Conservation (phyloP, 2,113 vertebrate genomes). For the Sceloporus tristichus region DNA sequence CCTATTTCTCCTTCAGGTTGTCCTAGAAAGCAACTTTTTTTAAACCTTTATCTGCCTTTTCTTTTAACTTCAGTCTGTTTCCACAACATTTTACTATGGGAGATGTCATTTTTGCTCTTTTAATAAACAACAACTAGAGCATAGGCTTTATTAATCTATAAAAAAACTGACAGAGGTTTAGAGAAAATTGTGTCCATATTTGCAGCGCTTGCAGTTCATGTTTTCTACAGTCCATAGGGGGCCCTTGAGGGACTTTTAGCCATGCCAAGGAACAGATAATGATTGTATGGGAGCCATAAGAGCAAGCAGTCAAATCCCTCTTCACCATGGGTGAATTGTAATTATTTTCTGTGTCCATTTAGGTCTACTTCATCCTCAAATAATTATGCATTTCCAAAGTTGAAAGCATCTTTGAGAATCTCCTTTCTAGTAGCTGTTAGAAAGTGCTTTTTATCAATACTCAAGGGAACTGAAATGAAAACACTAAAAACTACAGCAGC, state of each 20-base stretch:
- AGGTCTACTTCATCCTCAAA: conserved; percentile 35
- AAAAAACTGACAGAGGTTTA: conserved; percentile 11
- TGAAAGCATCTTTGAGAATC: conserved; percentile 54
- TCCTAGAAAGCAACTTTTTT: conserved; percentile 13
- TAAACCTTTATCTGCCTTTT: neutral
- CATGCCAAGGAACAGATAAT: conserved; percentile 29
- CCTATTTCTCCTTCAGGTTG: neutral
- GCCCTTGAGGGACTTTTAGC: conserved; percentile 9
- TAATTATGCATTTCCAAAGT: conserved; percentile 47
- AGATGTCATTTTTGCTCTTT: neutral
- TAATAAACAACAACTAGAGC: neutral
- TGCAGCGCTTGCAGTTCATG: neutral
- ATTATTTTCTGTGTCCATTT: conserved; percentile 45
- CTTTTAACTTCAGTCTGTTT: too few relatives aligned
- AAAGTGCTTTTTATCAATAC: conserved; percentile 34
- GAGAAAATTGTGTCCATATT: conserved; percentile 31
- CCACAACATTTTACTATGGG: neutral
- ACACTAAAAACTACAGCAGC: conserved; percentile 48
- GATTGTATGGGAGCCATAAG: conserved; percentile 32
- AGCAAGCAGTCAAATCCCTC: conserved; percentile 33
- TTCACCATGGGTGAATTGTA: conserved; percentile 8
- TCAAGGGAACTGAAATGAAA: conserved; percentile 41
- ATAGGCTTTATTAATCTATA: conserved; percentile 22
- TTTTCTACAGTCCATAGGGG: conserved; percentile 12
- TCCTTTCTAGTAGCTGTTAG: conserved; percentile 32